These are phyloP conservation scores for Chrysotoxum bicinctum DNA, from an alignment of 2,888 invertebrate genomes.

Conservation along the genomic window DNA sequence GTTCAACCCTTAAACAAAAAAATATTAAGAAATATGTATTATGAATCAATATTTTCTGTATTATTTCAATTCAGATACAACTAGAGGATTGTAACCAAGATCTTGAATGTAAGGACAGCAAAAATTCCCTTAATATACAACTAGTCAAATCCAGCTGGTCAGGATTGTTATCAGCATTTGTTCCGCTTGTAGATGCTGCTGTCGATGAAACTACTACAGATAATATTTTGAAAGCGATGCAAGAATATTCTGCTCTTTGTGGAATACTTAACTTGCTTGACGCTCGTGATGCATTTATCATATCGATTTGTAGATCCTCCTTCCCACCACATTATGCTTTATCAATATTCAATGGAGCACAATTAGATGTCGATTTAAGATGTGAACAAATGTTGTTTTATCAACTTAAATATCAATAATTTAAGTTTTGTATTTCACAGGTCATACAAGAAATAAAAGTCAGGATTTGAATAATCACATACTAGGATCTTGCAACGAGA, in stretches of 20 bases:
- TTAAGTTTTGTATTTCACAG: slow-evolving; percentile 69
- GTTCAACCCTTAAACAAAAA: background rate
- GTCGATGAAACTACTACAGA: slow-evolving; percentile 96
- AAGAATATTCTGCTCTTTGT: slow-evolving; percentile 94
- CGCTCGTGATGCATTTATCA: slow-evolving; percentile 96
- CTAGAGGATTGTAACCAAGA: slow-evolving; percentile 76
- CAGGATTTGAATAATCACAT: slow-evolving; percentile 83
- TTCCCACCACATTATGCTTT: slow-evolving; percentile 97
- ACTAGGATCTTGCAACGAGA: slow-evolving; percentile 83
- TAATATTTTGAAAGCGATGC: slow-evolving; percentile 94
- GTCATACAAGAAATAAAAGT: slow-evolving; percentile 82
- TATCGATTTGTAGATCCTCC: slow-evolving; percentile 97
- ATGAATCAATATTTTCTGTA: background rate
- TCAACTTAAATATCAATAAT: background rate
- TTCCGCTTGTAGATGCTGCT: slow-evolving; percentile 96
- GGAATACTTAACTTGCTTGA: slow-evolving; percentile 90
- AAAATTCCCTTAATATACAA: slow-evolving; percentile 84
- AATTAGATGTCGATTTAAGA: slow-evolving; percentile 83
- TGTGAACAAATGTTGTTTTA: slow-evolving; percentile 73
- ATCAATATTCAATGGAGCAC: slow-evolving; percentile 89
- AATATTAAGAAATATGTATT: background rate
- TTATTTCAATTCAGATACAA: slow-evolving; percentile 11
- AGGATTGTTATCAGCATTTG: slow-evolving; percentile 94
- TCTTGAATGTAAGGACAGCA: slow-evolving; percentile 39
- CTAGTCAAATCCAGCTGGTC: slow-evolving; percentile 97